phyloP scores from a whole-genome alignment of 1,140 invertebrate species.

The Conopomorpha cramerella region DNA sequence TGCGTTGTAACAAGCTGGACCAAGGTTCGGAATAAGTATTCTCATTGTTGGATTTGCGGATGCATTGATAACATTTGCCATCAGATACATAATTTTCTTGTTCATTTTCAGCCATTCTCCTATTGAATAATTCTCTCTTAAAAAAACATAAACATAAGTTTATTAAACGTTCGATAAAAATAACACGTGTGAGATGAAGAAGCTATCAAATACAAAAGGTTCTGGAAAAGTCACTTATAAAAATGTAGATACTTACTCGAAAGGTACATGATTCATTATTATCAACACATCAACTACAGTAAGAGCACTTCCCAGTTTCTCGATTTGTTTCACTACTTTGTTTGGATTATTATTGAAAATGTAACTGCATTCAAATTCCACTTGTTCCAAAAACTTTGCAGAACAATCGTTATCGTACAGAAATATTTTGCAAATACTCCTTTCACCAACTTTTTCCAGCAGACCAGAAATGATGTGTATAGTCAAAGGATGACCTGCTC shows the following conservation, averaged over 20 bases:
- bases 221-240: background rate
- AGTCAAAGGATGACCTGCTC: slow-evolving; percentile 22
- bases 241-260: slow-evolving; percentile 18
- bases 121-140: slow-evolving; percentile 19
- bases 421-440: slow-evolving; percentile 30
- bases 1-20: slow-evolving; percentile 56
- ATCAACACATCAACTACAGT: slow-evolving; percentile 34
- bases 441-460: slow-evolving; percentile 15
- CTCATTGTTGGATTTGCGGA: slow-evolving; percentile 32
- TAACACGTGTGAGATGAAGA: too few species aligned
- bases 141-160: slow-evolving; percentile 11
- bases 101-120: slow-evolving; percentile 37
- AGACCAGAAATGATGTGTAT: slow-evolving; percentile 34
- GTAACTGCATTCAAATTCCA: slow-evolving; percentile 37
- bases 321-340: slow-evolving; percentile 31
- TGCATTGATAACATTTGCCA: slow-evolving; percentile 44
- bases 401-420: slow-evolving; percentile 28
- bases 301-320: slow-evolving; percentile 40
- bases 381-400: slow-evolving; percentile 20
- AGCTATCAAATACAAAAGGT: background rate
- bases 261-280: slow-evolving; percentile 35
- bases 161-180: too few species aligned
- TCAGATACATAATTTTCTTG: slow-evolving; percentile 26
- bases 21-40: slow-evolving; percentile 48
- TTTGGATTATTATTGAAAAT: slow-evolving; percentile 18